These are phyloP conservation scores for Lordiphosa clarofinis DNA, from an alignment of 1,140 invertebrate genomes.

Conservation along the genomic window DNA sequence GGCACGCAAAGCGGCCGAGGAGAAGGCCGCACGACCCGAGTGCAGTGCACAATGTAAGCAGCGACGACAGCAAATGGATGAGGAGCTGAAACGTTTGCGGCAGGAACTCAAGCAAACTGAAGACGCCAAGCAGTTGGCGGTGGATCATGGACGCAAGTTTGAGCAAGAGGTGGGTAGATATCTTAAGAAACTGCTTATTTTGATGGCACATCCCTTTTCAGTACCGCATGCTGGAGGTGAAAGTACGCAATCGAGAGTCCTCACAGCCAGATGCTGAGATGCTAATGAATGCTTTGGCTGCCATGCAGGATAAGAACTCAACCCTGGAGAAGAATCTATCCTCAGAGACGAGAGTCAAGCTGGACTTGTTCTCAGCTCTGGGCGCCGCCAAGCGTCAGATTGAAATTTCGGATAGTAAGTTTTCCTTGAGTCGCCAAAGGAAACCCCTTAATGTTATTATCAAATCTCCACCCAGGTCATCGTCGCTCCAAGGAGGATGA, in stretches of 20 bases:
- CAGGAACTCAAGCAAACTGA: constrained; percentile 88
- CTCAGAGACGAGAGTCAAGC: constrained; percentile 96
- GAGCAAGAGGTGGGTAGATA: constrained; percentile 68
- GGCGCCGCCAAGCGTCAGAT: constrained; percentile 96
- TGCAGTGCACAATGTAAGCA: constrained; percentile 90
- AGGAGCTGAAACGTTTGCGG: constrained; percentile 87
- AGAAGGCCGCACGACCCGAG: constrained; percentile 83
- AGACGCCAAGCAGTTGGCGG: constrained; percentile 81
- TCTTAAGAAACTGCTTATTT: too few species aligned
- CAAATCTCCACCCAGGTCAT: constrained; percentile 82
- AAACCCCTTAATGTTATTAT: not conserved
- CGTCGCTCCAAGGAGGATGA: constrained; percentile 92
- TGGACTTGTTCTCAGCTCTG: constrained; percentile 97
- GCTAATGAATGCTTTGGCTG: constrained; percentile 88
- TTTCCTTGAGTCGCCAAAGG: not conserved
- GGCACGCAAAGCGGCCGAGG: constrained; percentile 85
- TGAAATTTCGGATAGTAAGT: constrained; percentile 93
- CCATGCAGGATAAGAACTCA: constrained; percentile 92
- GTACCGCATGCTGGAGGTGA: constrained; percentile 70
- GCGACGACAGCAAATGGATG: constrained; percentile 88
- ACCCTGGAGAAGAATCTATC: constrained; percentile 95
- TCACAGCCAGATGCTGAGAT: constrained; percentile 90
- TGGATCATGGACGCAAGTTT: constrained; percentile 70
- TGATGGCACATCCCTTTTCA: not conserved
- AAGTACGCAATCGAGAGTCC: constrained; percentile 82